phyloP scores from a whole-genome alignment of 2,797 vertebrate genomes.

The Myoxocephalus aenaeus region DNA sequence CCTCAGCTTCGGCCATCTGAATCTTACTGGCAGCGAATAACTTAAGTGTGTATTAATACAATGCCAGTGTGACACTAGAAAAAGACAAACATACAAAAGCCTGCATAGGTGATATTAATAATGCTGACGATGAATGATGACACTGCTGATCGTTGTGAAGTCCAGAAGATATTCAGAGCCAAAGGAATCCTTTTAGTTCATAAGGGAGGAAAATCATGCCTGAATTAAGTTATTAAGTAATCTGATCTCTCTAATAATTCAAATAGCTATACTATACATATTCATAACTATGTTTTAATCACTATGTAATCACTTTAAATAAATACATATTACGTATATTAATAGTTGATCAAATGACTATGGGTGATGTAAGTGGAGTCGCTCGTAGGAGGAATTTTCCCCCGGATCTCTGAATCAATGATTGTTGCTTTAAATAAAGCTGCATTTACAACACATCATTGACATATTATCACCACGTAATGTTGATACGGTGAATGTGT shows the following conservation, averaged over 20 bases:
- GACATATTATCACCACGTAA: background rate
- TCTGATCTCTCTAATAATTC: background rate
- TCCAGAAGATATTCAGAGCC: background rate
- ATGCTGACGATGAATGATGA: background rate
- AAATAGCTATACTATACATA: background rate
- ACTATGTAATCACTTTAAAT: background rate
- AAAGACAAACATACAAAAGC: background rate
- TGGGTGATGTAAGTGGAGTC: background rate
- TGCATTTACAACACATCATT: no score
- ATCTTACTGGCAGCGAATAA: slow-evolving; percentile 12
- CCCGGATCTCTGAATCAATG: background rate
- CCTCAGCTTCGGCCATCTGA: slow-evolving; percentile 19
- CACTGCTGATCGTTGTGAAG: background rate
- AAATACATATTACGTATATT: background rate
- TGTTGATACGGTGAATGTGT: background rate
- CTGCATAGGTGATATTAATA: background rate
- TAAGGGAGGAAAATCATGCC: background rate
- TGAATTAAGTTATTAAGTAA: background rate
- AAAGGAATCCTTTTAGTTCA: background rate
- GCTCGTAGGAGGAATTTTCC: background rate
- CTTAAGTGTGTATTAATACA: background rate
- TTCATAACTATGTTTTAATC: background rate
- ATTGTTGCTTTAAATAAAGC: no score
- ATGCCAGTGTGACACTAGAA: background rate
- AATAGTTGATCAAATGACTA: background rate